These are phyloP conservation scores for Watsonalla cultraria DNA, from an alignment of 2,888 invertebrate species.

Conservation along the genomic window DNA sequence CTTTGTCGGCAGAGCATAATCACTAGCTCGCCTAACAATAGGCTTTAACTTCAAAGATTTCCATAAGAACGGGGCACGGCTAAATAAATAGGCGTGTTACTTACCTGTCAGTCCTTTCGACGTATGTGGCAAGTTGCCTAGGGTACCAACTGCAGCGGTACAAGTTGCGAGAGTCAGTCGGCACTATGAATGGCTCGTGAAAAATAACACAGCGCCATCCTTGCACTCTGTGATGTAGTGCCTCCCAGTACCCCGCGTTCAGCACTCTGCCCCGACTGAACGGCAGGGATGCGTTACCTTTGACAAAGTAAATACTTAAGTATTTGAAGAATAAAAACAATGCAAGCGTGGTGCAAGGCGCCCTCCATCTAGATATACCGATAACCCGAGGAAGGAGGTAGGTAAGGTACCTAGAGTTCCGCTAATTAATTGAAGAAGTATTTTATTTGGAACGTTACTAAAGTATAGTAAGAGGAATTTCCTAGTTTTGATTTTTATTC, in stretches of 20 bases:
- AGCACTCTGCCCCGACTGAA: slow-evolving; percentile 87
- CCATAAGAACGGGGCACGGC: not conserved
- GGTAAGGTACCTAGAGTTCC: no score
- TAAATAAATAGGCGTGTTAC: not conserved
- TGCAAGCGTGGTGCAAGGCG: not conserved
- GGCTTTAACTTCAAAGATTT: not conserved
- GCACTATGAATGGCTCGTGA: slow-evolving; percentile 94
- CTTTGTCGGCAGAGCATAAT: no score
- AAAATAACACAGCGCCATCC: slow-evolving; percentile 89
- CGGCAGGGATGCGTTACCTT: slow-evolving; percentile 19
- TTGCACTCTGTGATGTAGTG: slow-evolving; percentile 75
- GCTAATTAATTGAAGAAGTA: no score
- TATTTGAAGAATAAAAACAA: no score
- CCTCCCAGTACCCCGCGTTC: slow-evolving; percentile 94
- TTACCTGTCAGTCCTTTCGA: slow-evolving; percentile 75
- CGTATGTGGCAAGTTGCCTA: slow-evolving; percentile 89
- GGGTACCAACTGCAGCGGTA: slow-evolving; percentile 92
- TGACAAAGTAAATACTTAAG: no score
- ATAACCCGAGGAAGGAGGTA: no score
- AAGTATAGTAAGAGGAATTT: no score
- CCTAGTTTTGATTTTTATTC: no score
- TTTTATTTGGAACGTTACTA: no score
- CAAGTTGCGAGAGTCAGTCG: slow-evolving; percentile 91
- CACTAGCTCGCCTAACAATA: no score
- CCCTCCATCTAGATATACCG: no score